Conservation (phyloP, 2,888 invertebrate species). For the Byasa hedistus region DNA sequence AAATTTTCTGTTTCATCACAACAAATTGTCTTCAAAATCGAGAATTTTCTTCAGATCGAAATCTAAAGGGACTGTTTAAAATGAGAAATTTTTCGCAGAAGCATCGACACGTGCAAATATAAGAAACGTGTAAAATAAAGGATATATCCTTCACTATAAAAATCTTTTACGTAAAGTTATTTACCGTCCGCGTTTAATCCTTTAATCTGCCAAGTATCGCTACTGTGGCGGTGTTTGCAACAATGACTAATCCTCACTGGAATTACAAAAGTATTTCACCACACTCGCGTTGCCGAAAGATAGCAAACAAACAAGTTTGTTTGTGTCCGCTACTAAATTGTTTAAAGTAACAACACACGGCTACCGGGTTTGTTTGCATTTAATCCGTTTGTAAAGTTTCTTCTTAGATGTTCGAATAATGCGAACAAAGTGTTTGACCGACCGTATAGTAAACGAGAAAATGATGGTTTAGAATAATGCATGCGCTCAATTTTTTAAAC, state of each 20-base stretch:
- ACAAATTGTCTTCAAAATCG: neutral
- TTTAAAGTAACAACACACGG: constrained; percentile 65
- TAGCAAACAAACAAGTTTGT: constrained; percentile 65
- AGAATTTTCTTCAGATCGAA: neutral
- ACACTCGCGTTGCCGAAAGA: constrained; percentile 45
- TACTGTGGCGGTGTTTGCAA: constrained; percentile 49
- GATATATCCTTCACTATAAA: constrained; percentile 40
- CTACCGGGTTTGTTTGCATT: constrained; percentile 68
- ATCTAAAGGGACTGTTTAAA: neutral
- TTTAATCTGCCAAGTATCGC: constrained; percentile 71
- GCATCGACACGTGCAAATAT: neutral
- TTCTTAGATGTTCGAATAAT: constrained; percentile 61
- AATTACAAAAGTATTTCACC: constrained; percentile 49
- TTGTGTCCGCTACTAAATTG: constrained; percentile 69
- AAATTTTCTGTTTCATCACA: neutral
- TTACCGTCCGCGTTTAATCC: constrained; percentile 61
- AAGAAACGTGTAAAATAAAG: constrained; percentile 6
- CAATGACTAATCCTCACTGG: constrained; percentile 65
- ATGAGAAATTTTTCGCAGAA: neutral
- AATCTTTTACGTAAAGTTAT: constrained; percentile 59
- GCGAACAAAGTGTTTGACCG: constrained; percentile 47
- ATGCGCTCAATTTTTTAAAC: constrained; percentile 24
- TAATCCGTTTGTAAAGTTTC: constrained; percentile 73
- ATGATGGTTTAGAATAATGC: no score
- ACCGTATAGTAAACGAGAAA: constrained; percentile 37